Evolutionary conservation across 2,797 vertebrate species (phyloP).

Genomic region (Gymnodraco acuticeps): DNA sequence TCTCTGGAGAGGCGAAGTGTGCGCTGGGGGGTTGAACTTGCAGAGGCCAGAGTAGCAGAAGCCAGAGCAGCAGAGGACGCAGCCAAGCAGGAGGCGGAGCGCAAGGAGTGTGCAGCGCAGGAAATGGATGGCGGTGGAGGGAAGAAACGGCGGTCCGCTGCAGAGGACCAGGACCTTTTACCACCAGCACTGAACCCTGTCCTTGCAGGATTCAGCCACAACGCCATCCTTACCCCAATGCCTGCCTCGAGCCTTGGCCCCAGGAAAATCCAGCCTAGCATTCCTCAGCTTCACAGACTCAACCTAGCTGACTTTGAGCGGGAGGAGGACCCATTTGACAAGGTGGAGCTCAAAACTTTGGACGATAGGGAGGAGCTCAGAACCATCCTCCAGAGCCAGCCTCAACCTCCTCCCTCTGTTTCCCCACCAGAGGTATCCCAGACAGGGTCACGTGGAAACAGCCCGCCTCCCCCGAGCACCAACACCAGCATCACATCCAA

Average conservation of each 20-base stretch:
- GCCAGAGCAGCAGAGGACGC: conserved; percentile 84
- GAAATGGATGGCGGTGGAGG: conserved; percentile 73
- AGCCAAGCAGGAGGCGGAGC: conserved; percentile 81
- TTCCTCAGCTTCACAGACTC: conserved; percentile 87
- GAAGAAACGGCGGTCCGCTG: conserved; percentile 61
- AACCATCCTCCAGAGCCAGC: conserved; percentile 93
- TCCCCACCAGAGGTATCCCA: conserved; percentile 74
- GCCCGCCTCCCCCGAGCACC: conserved; percentile 75
- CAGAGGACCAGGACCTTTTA: conserved; percentile 80
- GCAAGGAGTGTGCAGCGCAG: conserved; percentile 79
- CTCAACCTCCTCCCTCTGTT: conserved; percentile 71
- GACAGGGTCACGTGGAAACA: conserved; percentile 78
- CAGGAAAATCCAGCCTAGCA: conserved; percentile 85
- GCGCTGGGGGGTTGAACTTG: conserved; percentile 90
- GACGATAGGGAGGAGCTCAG: conserved; percentile 95
- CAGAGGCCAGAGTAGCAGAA: conserved; percentile 89
- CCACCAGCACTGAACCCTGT: conserved; percentile 94
- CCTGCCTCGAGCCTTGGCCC: conserved; percentile 90
- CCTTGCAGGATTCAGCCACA: conserved; percentile 92
- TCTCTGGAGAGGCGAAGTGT: conserved; percentile 92
- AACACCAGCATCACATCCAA: conserved; percentile 75
- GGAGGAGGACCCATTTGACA: conserved; percentile 98
- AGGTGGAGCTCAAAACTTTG: conserved; percentile 96
- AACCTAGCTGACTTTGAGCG: conserved; percentile 98
- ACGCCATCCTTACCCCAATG: conserved; percentile 93